Conservation (phyloP, 1,140 invertebrate genomes). For the Danaus plexippus region DNA sequence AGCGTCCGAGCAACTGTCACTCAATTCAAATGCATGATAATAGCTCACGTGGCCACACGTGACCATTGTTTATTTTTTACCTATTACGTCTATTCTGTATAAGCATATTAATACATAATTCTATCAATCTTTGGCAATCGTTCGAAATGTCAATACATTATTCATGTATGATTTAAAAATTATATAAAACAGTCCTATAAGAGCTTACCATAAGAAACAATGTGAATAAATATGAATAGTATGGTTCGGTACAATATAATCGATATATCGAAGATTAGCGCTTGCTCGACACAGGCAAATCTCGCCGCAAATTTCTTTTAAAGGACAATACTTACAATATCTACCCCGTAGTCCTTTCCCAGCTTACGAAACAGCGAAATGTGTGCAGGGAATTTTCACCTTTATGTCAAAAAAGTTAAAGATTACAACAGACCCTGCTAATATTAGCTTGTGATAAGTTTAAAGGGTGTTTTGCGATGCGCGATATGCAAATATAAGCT, state of each 20-base stretch:
- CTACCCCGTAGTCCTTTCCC: neutral
- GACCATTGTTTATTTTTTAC: slow-evolving; percentile 8
- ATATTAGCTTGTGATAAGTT: slow-evolving; percentile 1
- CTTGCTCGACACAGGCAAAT: slow-evolving; percentile 24
- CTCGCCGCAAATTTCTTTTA: slow-evolving; percentile 19
- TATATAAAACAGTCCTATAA: too few relatives aligned
- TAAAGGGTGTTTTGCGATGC: slow-evolving; percentile 27
- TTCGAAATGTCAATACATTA: neutral
- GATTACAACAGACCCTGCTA: neutral
- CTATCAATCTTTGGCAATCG: neutral
- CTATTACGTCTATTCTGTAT: slow-evolving; percentile 1
- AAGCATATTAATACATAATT: slow-evolving; percentile 3
- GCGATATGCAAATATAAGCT: slow-evolving; percentile 57
- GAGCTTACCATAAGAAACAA: too few relatives aligned
- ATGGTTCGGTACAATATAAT: slow-evolving; percentile 16
- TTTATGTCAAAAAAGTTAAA: neutral
- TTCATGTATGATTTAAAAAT: too few relatives aligned
- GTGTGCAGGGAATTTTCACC: neutral
- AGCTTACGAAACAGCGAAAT: neutral
- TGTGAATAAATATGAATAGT: slow-evolving; percentile 19
- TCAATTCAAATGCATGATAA: slow-evolving; percentile 56
- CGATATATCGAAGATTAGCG: slow-evolving; percentile 31
- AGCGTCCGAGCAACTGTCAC: slow-evolving; percentile 27
- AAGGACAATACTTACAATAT: slow-evolving; percentile 25
- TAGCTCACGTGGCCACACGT: slow-evolving; percentile 42